Percentiles rank a stretch among this genome's conserved stretches.
Conservation (phyloP, 2,797 vertebrate genomes). For the Amazona ochrocephala region DNA sequence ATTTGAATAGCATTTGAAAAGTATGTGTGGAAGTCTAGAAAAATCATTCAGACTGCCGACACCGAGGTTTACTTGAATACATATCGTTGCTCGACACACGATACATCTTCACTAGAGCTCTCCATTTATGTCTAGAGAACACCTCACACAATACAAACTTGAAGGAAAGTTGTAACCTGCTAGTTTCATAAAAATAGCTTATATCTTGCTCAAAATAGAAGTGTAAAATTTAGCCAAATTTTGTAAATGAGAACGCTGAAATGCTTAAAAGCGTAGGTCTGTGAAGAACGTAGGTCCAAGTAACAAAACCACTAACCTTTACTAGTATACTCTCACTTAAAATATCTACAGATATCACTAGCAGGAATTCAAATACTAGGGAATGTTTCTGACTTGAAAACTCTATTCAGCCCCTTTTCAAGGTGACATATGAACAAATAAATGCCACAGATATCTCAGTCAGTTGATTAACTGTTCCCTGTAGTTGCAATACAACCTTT, state of each 20-base stretch:
- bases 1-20: conserved; percentile 43
- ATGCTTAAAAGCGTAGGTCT: not conserved
- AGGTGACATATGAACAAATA: not conserved
- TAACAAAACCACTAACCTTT: not conserved
- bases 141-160: not conserved
- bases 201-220: not conserved
- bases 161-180: not conserved
- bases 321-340: not conserved
- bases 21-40: not conserved
- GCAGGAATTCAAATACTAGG: not conserved
- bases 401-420: not conserved
- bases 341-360: not conserved
- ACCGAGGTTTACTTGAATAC: not conserved
- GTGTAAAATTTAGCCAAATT: not conserved
- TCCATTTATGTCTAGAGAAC: not conserved
- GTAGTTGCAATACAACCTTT: not conserved
- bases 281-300: not conserved
- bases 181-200: not conserved
- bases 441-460: not conserved
- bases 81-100: not conserved
- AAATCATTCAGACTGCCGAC: not conserved
- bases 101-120: not conserved
- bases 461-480: not conserved
- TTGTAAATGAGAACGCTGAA: not conserved
- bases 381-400: not conserved